Conservation (phyloP, 2,797 vertebrate genomes). For the Crax fasciolata region DNA sequence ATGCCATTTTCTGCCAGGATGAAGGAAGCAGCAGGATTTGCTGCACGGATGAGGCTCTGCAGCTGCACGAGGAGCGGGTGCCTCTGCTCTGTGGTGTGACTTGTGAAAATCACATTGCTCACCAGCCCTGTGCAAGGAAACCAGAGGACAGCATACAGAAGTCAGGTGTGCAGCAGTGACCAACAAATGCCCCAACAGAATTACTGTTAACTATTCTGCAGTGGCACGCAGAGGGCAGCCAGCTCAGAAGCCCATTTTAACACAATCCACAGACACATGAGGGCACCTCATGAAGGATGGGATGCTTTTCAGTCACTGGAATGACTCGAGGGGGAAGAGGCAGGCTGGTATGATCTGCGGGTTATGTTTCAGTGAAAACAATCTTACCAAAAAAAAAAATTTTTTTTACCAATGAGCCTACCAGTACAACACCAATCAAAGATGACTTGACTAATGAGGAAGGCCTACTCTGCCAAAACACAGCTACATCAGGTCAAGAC, state of each 20-base stretch:
- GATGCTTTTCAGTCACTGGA: neutral
- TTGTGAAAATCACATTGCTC: conserved; percentile 93
- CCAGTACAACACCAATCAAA: neutral
- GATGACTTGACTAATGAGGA: neutral
- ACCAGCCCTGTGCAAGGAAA: conserved; percentile 88
- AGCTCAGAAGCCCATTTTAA: neutral
- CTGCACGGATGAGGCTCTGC: conserved; percentile 91
- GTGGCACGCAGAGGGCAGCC: neutral
- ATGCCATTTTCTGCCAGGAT: conserved; percentile 91
- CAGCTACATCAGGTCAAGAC: neutral
- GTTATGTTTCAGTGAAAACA: neutral
- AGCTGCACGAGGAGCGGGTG: conserved; percentile 89
- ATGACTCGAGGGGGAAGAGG: neutral
- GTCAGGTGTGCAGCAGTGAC: neutral
- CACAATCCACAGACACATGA: neutral
- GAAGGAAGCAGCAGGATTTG: conserved; percentile 91
- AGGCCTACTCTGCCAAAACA: neutral
- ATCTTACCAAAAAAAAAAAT: neutral
- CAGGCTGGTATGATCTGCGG: neutral
- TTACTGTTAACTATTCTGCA: neutral
- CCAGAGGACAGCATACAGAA: neutral
- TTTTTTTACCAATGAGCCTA: neutral
- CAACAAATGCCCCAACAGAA: neutral
- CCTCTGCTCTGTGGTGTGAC: conserved; percentile 88
- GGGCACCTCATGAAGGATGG: neutral